Conservation (phyloP, 2,797 vertebrate genomes). For the Dromococcyx pavoninus region DNA sequence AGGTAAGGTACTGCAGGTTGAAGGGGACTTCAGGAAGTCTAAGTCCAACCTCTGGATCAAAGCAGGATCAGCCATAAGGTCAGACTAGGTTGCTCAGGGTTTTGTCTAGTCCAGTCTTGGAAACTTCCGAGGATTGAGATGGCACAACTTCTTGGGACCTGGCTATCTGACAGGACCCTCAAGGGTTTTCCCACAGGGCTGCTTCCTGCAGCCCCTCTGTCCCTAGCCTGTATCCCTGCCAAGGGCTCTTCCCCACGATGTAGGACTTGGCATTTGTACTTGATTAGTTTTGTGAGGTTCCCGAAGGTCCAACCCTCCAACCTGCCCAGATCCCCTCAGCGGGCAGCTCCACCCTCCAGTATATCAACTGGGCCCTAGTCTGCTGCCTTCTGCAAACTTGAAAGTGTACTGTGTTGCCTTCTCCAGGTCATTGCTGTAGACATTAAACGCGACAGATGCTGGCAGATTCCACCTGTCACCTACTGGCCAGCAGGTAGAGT, state of each 20-base stretch:
- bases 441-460: background rate
- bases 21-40: background rate
- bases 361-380: accelerated
- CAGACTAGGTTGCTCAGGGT: background rate
- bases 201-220: background rate
- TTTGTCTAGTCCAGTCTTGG: background rate
- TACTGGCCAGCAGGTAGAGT: background rate
- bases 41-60: background rate
- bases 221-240: background rate
- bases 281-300: background rate
- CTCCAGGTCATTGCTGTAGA: background rate
- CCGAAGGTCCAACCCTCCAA: background rate
- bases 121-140: background rate
- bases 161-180: background rate
- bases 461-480: background rate
- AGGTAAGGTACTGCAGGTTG: background rate
- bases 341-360: background rate
- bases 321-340: background rate
- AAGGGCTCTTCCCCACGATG: accelerated
- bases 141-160: background rate
- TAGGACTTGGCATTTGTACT: background rate
- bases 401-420: background rate
- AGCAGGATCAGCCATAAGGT: background rate
- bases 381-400: background rate
- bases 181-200: background rate